Percentiles rank a stretch among this genome's conserved stretches.
Evolutionary conservation across 2,888 invertebrate species (phyloP).

Genomic region (Eupithecia centaureata): DNA sequence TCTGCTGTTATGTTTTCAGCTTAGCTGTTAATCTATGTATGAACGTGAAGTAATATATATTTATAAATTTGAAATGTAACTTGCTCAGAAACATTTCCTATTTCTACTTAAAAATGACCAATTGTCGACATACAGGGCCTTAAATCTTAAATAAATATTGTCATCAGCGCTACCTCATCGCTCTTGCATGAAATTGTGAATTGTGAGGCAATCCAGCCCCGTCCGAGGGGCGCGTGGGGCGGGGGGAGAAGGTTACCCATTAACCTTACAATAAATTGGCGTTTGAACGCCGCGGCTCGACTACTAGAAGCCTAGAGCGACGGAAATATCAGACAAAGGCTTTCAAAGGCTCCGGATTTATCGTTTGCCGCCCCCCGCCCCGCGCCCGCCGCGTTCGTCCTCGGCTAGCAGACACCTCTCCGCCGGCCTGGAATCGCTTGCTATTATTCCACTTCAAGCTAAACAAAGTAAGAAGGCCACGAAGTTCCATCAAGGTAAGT

Average conservation of each 20-base stretch:
- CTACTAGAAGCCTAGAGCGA: constrained; percentile 22
- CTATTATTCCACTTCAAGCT: not conserved
- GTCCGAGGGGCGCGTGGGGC: not conserved
- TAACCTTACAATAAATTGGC: constrained; percentile 30
- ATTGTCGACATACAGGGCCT: too few species aligned
- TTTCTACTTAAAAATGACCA: too few species aligned
- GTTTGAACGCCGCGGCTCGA: constrained; percentile 16
- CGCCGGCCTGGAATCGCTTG: not conserved
- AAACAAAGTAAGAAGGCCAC: not conserved
- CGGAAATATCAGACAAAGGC: constrained; percentile 25
- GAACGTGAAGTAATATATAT: too few species aligned
- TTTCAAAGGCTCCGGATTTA: constrained; percentile 19
- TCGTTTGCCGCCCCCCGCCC: not conserved
- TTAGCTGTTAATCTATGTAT: too few species aligned
- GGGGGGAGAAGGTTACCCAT: constrained; percentile 14
- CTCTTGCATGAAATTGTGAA: constrained; percentile 20
- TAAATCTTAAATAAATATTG: constrained; percentile 31
- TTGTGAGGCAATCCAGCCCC: constrained; percentile 10
- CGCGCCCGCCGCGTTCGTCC: too few species aligned
- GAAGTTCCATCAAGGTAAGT: not conserved
- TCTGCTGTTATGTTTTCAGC: too few species aligned
- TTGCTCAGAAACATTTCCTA: too few species aligned
- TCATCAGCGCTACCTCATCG: constrained; percentile 10
- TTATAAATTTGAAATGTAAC: too few species aligned
- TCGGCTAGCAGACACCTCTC: not conserved